These are phyloP conservation scores for Meloidogyne floridensis DNA, from an alignment of 1,140 invertebrate species.

Conservation along the genomic window DNA sequence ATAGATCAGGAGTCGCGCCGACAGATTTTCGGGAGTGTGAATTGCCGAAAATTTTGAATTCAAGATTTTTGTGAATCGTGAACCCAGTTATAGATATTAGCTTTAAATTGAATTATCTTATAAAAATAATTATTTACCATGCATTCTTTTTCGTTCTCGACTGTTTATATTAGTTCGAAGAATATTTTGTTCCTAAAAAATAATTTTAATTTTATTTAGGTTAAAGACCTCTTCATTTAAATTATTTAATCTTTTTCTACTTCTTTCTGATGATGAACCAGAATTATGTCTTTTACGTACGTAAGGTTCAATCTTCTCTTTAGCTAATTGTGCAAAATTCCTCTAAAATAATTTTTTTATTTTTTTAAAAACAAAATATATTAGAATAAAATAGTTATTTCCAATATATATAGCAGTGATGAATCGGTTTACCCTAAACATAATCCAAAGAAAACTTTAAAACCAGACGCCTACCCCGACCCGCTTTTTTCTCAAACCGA, in stretches of 20 bases:
- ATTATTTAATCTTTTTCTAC: conserved; percentile 30
- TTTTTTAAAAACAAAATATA: background rate
- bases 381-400: too few relatives aligned
- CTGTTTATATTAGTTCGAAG: conserved; percentile 88
- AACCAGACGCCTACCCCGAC: too few relatives aligned
- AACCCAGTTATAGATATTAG: too few relatives aligned
- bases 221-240: conserved; percentile 35
- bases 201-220: background rate
- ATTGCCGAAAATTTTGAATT: too few relatives aligned
- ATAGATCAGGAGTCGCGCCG: too few relatives aligned
- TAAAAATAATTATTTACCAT: conserved; percentile 68
- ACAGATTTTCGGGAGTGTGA: too few relatives aligned
- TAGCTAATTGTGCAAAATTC: conserved; percentile 23
- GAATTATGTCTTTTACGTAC: conserved; percentile 37
- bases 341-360: conserved; percentile 8
- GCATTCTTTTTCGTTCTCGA: conserved; percentile 86
- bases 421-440: too few relatives aligned
- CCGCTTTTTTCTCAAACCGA: too few relatives aligned
- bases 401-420: too few relatives aligned
- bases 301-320: conserved; percentile 37
- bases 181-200: conserved; percentile 43
- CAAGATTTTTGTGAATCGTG: too few relatives aligned
- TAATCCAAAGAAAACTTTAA: too few relatives aligned
- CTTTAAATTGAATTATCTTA: too few relatives aligned
- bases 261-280: conserved; percentile 26